These are phyloP conservation scores for Apogon hyalosoma DNA, from an alignment of 2,797 vertebrate species.

Conservation along the genomic window DNA sequence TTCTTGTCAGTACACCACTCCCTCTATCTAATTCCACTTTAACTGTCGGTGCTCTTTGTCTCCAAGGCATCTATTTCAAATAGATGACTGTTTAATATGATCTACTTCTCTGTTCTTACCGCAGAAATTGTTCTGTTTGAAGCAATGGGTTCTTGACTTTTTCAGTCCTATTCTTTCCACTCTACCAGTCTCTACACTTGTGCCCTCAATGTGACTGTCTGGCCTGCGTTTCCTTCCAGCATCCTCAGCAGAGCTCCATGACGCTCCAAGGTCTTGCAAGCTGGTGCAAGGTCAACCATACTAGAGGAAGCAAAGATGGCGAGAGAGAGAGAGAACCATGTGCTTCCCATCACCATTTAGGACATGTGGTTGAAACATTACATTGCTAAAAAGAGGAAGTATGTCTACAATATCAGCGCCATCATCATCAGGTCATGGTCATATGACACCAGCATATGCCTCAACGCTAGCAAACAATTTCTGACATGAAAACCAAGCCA, in stretches of 20 bases:
- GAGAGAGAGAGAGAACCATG: slow-evolving; percentile 6
- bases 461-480: slow-evolving; percentile 38
- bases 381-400: slow-evolving; percentile 52
- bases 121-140: slow-evolving; percentile 25
- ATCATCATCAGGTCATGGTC: slow-evolving; percentile 45
- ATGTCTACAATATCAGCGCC: slow-evolving; percentile 32
- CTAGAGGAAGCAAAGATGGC: slow-evolving; percentile 44
- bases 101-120: slow-evolving; percentile 20
- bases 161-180: slow-evolving; percentile 4
- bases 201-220: slow-evolving; percentile 46
- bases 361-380: slow-evolving; percentile 52
- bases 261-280: slow-evolving; percentile 70
- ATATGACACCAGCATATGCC: slow-evolving; percentile 56
- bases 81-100: slow-evolving; percentile 36
- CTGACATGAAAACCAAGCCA: slow-evolving; percentile 44
- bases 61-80: slow-evolving; percentile 46
- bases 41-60: slow-evolving; percentile 34
- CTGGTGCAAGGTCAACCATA: slow-evolving; percentile 78
- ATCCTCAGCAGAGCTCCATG: slow-evolving; percentile 62
- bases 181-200: slow-evolving; percentile 18
- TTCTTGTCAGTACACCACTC: slow-evolving; percentile 62
- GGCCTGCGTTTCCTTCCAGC: slow-evolving; percentile 47
- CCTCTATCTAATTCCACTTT: slow-evolving; percentile 65
- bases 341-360: slow-evolving; percentile 36
- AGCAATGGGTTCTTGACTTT: slow-evolving; percentile 21